These are phyloP conservation scores for Microtus pennsylvanicus DNA, from an alignment of 2,113 vertebrate species.

Conservation along the genomic window DNA sequence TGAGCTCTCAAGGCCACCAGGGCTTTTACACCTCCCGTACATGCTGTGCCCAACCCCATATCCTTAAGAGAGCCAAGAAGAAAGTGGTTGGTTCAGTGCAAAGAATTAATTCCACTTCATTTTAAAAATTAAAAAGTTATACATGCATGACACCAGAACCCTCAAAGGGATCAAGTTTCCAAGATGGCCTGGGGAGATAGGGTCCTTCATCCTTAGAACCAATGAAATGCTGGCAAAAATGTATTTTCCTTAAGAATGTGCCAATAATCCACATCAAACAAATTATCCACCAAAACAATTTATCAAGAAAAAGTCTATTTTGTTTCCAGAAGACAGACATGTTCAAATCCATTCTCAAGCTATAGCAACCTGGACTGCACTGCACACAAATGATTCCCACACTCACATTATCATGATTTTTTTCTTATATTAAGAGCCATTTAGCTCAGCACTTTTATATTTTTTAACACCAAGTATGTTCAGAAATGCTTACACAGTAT, in stretches of 20 bases:
- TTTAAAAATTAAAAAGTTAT: slow-evolving; percentile 57
- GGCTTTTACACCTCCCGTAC: neutral
- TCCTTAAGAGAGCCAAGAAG: slow-evolving; percentile 7
- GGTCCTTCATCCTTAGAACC: neutral
- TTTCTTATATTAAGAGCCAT: neutral
- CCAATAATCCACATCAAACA: neutral
- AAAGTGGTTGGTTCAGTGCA: slow-evolving; percentile 46
- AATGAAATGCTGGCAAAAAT: neutral
- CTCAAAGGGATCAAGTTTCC: slow-evolving; percentile 15
- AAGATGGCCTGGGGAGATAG: neutral
- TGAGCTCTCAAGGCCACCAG: slow-evolving; percentile 18
- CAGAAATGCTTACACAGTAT: neutral
- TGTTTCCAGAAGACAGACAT: neutral
- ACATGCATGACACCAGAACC: slow-evolving; percentile 21
- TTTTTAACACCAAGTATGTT: neutral
- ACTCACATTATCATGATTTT: neutral
- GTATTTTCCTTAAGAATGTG: neutral
- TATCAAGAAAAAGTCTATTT: neutral
- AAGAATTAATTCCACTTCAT: slow-evolving; percentile 49
- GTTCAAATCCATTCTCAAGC: neutral
- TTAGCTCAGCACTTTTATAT: neutral
- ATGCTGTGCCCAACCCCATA: neutral
- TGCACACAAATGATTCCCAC: neutral
- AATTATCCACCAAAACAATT: neutral
- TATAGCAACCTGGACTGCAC: neutral